Evolutionary conservation across 2,888 invertebrate genomes (phyloP).

Genomic region (Drosophila kambysellisi): DNA sequence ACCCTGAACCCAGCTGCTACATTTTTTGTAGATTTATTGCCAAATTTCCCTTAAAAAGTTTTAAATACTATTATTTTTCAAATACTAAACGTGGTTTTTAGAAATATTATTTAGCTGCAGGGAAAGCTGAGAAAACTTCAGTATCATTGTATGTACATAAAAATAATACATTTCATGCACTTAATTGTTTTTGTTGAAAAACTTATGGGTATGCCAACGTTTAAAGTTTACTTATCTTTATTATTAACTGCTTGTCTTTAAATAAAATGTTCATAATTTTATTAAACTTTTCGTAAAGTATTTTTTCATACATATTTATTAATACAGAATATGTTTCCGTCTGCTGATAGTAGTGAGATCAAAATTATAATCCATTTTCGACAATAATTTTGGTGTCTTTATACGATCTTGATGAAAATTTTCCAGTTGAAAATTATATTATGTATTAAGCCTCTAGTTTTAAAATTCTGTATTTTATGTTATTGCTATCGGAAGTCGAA

Average conservation of each 20-base stretch:
- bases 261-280: too few relatives aligned
- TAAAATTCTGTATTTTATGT: too few relatives aligned
- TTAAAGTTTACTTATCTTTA: not conserved
- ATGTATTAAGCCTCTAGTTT: too few relatives aligned
- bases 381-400: not conserved
- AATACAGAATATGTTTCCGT: too few relatives aligned
- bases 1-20: not conserved
- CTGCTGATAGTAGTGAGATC: too few relatives aligned
- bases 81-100: not conserved
- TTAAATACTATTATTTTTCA: not conserved
- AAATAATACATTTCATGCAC: not conserved
- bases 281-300: too few relatives aligned
- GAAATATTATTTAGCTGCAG: too few relatives aligned
- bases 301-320: too few relatives aligned
- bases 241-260: not conserved
- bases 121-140: not conserved
- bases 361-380: not conserved
- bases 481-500: not conserved
- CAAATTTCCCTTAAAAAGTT: not conserved
- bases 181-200: not conserved
- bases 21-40: not conserved
- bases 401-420: too few relatives aligned
- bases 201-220: too few relatives aligned
- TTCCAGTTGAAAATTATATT: not conserved
- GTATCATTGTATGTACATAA: not conserved